Conservation (phyloP, 1,140 invertebrate species). For the Scylla paramamosain region DNA sequence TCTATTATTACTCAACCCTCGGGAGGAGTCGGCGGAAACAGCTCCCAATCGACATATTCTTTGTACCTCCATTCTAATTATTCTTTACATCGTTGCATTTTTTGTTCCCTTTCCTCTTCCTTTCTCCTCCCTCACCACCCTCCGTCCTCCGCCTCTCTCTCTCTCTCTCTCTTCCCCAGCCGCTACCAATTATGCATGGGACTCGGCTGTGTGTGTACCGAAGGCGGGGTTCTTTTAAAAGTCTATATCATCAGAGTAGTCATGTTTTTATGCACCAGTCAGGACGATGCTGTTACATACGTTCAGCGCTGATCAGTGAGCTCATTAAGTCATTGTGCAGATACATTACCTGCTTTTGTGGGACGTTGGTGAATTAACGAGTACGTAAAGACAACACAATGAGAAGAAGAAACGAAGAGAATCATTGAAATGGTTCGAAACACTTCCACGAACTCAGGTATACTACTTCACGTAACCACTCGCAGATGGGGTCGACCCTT, state of each 20-base stretch:
- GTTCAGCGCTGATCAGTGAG: not conserved
- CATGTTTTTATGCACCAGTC: not conserved
- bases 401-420: not conserved
- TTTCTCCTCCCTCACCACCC: not conserved
- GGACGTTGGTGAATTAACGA: not conserved
- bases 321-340: not conserved
- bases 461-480: not conserved
- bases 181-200: constrained; percentile 11
- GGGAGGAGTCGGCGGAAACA: not conserved
- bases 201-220: not conserved
- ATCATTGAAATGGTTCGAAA: not conserved
- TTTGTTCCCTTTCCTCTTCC: not conserved
- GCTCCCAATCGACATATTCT: not conserved
- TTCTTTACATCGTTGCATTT: not conserved
- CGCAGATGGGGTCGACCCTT: not conserved
- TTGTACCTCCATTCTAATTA: not conserved
- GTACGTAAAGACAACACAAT: not conserved
- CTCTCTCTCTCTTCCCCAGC: not conserved
- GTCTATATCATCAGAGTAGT: not conserved
- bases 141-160: not conserved
- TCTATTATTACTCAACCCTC: not conserved
- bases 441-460: not conserved
- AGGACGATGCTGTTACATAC: not conserved
- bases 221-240: not conserved
- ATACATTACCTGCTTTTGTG: not conserved